phyloP scores from a whole-genome alignment of 2,888 invertebrate genomes.

The Diaphora mendica region DNA sequence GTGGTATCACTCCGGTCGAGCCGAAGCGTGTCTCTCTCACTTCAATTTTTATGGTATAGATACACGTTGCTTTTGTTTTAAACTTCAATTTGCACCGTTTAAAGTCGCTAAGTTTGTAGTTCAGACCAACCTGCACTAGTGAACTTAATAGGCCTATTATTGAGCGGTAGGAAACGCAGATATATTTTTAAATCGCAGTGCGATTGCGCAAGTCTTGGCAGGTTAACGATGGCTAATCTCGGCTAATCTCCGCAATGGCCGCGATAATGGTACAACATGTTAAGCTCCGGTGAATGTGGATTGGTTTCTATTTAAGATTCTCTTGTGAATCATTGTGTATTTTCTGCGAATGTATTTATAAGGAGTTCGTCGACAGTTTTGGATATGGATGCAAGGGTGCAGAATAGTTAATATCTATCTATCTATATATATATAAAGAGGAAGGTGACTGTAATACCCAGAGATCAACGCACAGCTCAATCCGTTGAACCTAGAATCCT shows the following conservation, averaged over 20 bases:
- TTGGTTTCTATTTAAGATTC: conserved; percentile 34
- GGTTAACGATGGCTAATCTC: conserved; percentile 54
- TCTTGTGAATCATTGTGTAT: conserved; percentile 30
- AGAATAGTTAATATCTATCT: too few species aligned
- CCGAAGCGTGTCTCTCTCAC: too few species aligned
- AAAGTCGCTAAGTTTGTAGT: conserved; percentile 17
- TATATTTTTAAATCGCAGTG: conserved; percentile 54
- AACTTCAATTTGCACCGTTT: background rate
- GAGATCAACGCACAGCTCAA: too few species aligned
- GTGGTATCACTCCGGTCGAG: too few species aligned
- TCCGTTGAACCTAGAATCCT: too few species aligned
- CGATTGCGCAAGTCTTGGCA: conserved; percentile 56
- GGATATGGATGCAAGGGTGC: too few species aligned
- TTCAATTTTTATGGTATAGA: too few species aligned
- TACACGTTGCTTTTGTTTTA: too few species aligned
- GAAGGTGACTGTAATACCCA: too few species aligned
- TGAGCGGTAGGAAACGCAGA: conserved; percentile 55
- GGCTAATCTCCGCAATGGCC: conserved; percentile 49
- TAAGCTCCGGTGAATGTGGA: conserved; percentile 26
- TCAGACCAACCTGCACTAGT: conserved; percentile 30
- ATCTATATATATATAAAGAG: too few species aligned
- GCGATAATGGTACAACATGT: conserved; percentile 38
- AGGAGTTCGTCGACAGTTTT: background rate
- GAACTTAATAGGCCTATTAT: conserved; percentile 58
- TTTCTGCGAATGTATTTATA: conserved; percentile 9